Conservation (phyloP, 1,140 invertebrate species). For the Adelges cooleyi region DNA sequence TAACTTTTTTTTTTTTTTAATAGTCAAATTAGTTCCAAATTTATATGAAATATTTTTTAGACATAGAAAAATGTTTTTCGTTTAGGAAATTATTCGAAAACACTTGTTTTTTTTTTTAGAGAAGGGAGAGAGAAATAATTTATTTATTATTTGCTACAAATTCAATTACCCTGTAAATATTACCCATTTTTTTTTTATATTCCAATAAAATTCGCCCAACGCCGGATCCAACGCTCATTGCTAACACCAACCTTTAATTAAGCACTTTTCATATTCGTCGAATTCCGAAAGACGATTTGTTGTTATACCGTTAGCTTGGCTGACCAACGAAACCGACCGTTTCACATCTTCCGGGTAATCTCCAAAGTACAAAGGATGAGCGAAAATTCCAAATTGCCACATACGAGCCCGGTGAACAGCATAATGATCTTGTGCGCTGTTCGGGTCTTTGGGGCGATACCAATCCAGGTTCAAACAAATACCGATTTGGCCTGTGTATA, state of each 20-base stretch:
- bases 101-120: too few species aligned
- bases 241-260: conserved; percentile 41
- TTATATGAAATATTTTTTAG: too few species aligned
- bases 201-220: not conserved
- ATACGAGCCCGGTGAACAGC: conserved; percentile 39
- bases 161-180: not conserved
- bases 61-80: too few species aligned
- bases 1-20: too few species aligned
- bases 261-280: conserved; percentile 38
- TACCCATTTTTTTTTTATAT: not conserved
- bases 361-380: conserved; percentile 44
- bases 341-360: conserved; percentile 46
- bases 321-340: conserved; percentile 39
- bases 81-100: too few species aligned
- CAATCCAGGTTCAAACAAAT: conserved; percentile 43
- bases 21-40: too few species aligned
- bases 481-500: conserved; percentile 40
- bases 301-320: conserved; percentile 38
- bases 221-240: not conserved
- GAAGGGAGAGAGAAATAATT: not conserved
- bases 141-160: not conserved
- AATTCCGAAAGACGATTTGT: conserved; percentile 44
- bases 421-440: conserved; percentile 36
- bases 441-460: conserved; percentile 40
- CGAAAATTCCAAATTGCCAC: conserved; percentile 41